phyloP scores from a whole-genome alignment of 2,797 vertebrate species.

The Mico argentatus region DNA sequence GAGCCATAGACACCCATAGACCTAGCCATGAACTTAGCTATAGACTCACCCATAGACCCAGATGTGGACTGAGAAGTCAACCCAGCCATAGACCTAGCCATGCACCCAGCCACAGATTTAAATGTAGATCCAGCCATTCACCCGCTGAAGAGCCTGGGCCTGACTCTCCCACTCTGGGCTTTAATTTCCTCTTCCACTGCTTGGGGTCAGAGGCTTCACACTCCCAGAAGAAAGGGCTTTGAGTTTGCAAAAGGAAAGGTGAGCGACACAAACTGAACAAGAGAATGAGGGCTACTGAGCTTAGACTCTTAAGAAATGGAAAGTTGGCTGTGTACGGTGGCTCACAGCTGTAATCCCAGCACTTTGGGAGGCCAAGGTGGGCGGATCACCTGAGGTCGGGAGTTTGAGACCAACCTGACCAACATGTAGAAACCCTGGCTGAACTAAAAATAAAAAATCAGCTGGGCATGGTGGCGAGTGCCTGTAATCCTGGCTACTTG shows the following conservation, averaged over 20 bases:
- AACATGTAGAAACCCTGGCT: no score
- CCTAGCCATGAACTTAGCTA: no score
- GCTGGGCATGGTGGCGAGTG: no score
- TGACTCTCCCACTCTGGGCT: not conserved
- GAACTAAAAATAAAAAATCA: no score
- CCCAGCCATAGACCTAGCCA: not conserved
- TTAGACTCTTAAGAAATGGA: conserved; percentile 6
- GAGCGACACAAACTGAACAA: not conserved
- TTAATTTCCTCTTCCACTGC: not conserved
- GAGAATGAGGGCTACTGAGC: not conserved
- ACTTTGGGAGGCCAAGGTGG: no score
- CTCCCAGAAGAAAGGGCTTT: not conserved
- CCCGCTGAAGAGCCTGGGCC: not conserved
- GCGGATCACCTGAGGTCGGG: no score
- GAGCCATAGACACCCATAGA: no score
- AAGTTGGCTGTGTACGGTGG: not conserved
- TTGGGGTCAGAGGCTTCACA: not conserved
- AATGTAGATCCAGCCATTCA: not conserved
- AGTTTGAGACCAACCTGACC: no score
- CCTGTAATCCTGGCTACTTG: no score
- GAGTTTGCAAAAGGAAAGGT: not conserved
- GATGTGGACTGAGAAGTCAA: no score
- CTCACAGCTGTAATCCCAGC: no score
- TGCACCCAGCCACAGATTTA: not conserved
- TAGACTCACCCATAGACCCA: no score